phyloP scores from a whole-genome alignment of 2,113 vertebrate species.

The Heloderma charlesbogerti region DNA sequence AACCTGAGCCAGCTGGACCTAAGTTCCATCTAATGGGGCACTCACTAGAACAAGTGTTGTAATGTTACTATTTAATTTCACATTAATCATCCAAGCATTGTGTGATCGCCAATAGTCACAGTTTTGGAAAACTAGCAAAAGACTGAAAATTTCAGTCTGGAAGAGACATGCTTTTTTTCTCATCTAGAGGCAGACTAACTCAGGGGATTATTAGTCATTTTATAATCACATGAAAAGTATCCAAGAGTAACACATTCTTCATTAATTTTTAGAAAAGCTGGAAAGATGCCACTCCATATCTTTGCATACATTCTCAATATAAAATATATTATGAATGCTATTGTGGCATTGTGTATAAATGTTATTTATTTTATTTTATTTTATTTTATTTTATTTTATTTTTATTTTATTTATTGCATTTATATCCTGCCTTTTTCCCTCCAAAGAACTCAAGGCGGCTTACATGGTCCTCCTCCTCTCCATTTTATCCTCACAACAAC shows the following conservation, averaged over 20 bases:
- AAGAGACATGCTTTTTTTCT: fast-evolving
- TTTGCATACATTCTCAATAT: not conserved
- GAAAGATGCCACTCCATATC: not conserved
- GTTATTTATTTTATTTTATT: too few species aligned
- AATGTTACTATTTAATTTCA: not conserved
- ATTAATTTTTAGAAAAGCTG: not conserved
- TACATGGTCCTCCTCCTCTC: too few species aligned
- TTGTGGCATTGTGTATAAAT: not conserved
- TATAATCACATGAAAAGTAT: not conserved
- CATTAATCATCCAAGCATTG: not conserved
- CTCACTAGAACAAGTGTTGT: not conserved
- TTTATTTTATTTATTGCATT: too few species aligned
- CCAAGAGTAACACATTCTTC: not conserved
- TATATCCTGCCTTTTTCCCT: too few species aligned
- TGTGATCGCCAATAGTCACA: not conserved
- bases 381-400: too few species aligned
- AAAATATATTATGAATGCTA: not conserved
- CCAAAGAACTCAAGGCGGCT: too few species aligned
- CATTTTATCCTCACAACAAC: too few species aligned
- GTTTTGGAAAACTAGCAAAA: not conserved
- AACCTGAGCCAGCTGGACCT: not conserved
- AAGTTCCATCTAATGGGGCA: not conserved
- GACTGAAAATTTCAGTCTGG: not conserved
- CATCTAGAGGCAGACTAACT: not conserved
- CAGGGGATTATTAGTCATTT: not conserved